phyloP scores from a whole-genome alignment of 2,888 invertebrate genomes.

The Caenorhabditis sp. region DNA sequence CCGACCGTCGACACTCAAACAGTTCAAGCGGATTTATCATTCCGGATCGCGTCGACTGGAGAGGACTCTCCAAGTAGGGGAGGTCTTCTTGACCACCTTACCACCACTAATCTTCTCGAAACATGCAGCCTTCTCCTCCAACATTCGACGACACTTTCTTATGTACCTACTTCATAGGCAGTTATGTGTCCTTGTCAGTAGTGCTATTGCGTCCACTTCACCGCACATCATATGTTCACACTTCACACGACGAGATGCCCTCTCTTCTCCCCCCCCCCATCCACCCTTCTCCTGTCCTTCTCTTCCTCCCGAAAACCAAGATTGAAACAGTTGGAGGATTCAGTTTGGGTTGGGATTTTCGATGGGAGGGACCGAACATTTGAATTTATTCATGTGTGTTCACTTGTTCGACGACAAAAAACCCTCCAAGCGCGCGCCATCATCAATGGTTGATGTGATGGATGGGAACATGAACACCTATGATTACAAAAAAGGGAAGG shows the following conservation, averaged over 20 bases:
- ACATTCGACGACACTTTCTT: conserved; percentile 52
- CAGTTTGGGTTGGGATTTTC: conserved; percentile 1
- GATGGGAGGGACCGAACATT: conserved; percentile 22
- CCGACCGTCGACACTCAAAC: conserved; percentile 35
- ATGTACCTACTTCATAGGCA: conserved; percentile 66
- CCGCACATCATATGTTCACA: conserved; percentile 68
- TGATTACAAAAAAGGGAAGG: conserved; percentile 42
- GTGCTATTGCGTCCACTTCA: conserved; percentile 69
- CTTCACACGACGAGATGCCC: conserved; percentile 65
- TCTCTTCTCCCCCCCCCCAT: background rate
- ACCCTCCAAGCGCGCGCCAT: background rate
- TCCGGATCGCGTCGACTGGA: conserved; percentile 54
- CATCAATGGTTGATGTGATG: conserved; percentile 60
- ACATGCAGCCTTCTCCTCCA: conserved; percentile 37
- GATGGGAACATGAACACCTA: conserved; percentile 64
- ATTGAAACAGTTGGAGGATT: conserved; percentile 58
- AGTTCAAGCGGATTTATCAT: conserved; percentile 66
- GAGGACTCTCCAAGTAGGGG: conserved; percentile 26
- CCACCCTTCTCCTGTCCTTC: background rate
- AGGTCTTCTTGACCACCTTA: conserved; percentile 58
- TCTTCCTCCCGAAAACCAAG: conserved; percentile 37
- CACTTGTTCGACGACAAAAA: background rate
- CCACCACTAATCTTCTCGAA: conserved; percentile 63
- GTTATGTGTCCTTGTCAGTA: conserved; percentile 70
- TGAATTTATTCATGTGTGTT: conserved; percentile 29